Conservation (phyloP, 2,797 vertebrate species). For the Coracias cyanogaster region DNA sequence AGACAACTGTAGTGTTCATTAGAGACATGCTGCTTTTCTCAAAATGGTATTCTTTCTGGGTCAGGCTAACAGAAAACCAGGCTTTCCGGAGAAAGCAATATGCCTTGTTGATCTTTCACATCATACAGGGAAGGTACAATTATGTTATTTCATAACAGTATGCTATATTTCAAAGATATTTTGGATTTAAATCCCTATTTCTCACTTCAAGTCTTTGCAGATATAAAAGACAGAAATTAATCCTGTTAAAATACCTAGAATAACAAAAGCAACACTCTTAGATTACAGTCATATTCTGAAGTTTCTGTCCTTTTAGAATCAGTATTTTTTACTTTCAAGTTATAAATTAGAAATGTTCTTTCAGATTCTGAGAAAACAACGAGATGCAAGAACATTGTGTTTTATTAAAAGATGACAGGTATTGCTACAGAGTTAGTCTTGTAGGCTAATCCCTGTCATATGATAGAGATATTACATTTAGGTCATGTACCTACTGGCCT, state of each 20-base stretch:
- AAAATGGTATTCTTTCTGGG: not conserved
- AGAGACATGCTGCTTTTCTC: not conserved
- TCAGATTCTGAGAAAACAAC: not conserved
- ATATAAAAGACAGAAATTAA: not conserved
- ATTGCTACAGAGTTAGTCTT: not conserved
- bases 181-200: not conserved
- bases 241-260: not conserved
- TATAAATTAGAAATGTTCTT: not conserved
- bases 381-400: not conserved
- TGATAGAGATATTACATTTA: not conserved
- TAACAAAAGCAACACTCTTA: not conserved
- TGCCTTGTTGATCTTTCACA: not conserved
- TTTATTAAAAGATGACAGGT: not conserved
- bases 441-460: not conserved
- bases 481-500: not conserved
- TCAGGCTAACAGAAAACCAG: not conserved
- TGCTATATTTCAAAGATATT: not conserved
- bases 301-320: not conserved
- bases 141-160: not conserved
- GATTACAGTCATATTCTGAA: not conserved
- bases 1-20: not conserved
- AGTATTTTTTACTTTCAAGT: not conserved
- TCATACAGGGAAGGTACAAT: not conserved
- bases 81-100: not conserved
- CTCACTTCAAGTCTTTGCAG: not conserved